A percentile compares a stretch with the other conserved stretches of the same genome.
These are phyloP conservation scores for Hippoglossus stenolepis DNA, from an alignment of 2,113 vertebrate genomes.

Conservation along the genomic window DNA sequence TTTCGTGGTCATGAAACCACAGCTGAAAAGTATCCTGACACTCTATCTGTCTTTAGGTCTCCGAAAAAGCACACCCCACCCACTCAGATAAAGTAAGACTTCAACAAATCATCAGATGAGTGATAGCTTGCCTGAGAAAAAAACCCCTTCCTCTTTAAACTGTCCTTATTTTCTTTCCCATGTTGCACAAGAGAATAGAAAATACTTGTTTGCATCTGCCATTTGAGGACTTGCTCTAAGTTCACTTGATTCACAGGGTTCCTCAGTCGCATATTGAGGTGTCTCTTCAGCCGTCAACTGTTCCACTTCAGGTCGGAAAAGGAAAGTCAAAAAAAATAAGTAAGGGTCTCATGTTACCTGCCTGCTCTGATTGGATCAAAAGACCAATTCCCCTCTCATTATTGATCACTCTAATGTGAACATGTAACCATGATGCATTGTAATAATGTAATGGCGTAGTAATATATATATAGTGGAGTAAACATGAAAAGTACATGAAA, in stretches of 20 bases:
- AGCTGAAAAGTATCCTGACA: background rate
- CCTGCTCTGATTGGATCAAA: no score
- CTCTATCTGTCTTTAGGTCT: background rate
- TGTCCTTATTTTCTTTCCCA: constrained; percentile 12
- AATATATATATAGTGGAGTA: no score
- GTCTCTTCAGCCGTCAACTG: background rate
- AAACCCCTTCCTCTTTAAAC: constrained; percentile 57
- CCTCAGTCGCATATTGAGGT: no score
- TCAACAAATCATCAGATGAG: constrained; percentile 22
- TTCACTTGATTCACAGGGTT: background rate
- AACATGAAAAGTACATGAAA: no score
- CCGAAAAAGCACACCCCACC: background rate
- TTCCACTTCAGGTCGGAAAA: no score
- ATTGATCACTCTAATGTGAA: no score
- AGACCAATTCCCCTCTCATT: no score
- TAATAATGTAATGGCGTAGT: no score
- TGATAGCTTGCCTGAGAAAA: constrained; percentile 32
- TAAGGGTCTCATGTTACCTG: no score
- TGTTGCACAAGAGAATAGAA: constrained; percentile 27
- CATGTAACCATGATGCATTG: no score
- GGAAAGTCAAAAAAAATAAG: no score
- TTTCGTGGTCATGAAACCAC: background rate
- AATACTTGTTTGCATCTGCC: constrained; percentile 13
- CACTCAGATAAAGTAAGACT: background rate
- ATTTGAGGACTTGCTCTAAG: background rate